Conservation (phyloP, 2,113 vertebrate species). For the Megaptera novaeangliae region DNA sequence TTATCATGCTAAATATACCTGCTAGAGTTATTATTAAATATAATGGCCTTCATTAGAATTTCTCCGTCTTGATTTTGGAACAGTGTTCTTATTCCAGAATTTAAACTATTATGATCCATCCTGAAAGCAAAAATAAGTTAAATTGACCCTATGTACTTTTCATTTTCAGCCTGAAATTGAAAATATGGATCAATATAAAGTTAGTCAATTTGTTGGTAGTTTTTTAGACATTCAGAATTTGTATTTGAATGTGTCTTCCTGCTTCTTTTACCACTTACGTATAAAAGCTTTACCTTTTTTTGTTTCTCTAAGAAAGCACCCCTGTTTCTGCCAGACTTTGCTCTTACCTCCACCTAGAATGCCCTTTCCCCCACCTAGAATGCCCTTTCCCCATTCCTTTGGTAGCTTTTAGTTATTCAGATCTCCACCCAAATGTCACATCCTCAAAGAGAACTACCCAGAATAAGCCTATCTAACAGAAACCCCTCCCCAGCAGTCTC, state of each 20-base stretch:
- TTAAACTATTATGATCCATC: not conserved
- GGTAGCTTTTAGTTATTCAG: not conserved
- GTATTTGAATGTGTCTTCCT: not conserved
- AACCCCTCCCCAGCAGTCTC: not conserved
- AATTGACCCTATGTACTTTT: not conserved
- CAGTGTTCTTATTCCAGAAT: not conserved
- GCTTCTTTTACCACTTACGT: not conserved
- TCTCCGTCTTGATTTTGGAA: not conserved
- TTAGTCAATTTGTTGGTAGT: not conserved
- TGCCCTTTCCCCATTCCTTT: not conserved
- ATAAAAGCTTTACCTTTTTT: not conserved
- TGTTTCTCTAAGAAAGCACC: not conserved
- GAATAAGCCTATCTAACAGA: not conserved
- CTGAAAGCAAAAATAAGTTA: constrained; percentile 24
- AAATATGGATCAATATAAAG: not conserved
- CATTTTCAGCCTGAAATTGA: constrained; percentile 8
- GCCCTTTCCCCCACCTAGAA: not conserved
- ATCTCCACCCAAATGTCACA: not conserved
- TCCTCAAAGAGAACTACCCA: not conserved
- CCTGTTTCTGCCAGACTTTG: not conserved
- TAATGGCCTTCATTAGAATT: not conserved
- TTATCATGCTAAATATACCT: not conserved
- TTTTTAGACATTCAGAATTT: not conserved
- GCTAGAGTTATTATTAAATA: not conserved
- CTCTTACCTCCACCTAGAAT: not conserved